Evolutionary conservation across 2,113 vertebrate species (phyloP).

Genomic region (Syrmaticus mikado): DNA sequence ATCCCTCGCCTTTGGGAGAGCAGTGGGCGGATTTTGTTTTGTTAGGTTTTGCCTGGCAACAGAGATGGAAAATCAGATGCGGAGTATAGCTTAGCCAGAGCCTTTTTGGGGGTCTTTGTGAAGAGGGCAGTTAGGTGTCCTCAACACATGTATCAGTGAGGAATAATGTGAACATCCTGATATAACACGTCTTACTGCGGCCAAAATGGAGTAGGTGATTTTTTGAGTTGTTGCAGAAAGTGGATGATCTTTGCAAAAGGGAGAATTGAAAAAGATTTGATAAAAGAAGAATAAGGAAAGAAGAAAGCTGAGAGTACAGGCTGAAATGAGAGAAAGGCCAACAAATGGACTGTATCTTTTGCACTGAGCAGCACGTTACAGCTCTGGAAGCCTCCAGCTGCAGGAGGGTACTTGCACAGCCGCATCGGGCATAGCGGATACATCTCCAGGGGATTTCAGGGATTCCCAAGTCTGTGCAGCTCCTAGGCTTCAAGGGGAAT

Average conservation of each 20-base stretch:
- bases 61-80: neutral
- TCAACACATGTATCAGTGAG: neutral
- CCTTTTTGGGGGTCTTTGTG: neutral
- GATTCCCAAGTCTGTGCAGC: too few relatives aligned
- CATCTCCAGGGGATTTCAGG: neutral
- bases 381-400: neutral
- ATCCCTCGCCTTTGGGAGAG: neutral
- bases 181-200: neutral
- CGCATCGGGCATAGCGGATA: neutral
- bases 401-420: neutral
- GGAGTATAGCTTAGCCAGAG: neutral
- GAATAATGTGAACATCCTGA: neutral
- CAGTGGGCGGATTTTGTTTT: neutral
- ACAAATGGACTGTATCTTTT: neutral
- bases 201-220: neutral
- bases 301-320: too few relatives aligned
- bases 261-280: too few relatives aligned
- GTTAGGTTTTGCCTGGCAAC: neutral
- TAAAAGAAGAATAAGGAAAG: too few relatives aligned
- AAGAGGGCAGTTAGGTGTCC: neutral
- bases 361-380: neutral
- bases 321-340: too few relatives aligned
- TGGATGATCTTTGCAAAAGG: too few relatives aligned
- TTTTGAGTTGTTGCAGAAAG: too few relatives aligned
- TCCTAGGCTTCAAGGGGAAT: neutral